Percentiles rank a stretch among this genome's conserved stretches.
phyloP scores from a whole-genome alignment of 2,888 invertebrate genomes.

The Agrochola lota region DNA sequence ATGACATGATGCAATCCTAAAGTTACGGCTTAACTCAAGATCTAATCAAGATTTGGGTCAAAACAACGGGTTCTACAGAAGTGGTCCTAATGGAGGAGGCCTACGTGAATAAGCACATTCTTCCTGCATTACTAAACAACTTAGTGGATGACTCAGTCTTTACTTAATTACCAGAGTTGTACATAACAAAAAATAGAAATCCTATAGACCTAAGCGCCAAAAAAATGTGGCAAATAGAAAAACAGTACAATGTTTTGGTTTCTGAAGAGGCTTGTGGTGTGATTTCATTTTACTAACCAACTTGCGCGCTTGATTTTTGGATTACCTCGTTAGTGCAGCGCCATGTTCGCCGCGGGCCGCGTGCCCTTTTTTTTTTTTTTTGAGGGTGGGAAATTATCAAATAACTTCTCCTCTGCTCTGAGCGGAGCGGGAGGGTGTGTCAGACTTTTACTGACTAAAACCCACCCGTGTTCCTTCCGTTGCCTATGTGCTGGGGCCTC shows the following conservation, averaged over 20 bases:
- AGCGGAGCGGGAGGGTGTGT: too few species aligned
- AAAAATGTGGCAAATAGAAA: background rate
- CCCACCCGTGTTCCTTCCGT: too few species aligned
- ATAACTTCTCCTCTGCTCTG: too few species aligned
- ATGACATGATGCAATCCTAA: background rate
- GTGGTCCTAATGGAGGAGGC: constrained; percentile 20
- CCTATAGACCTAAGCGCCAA: background rate
- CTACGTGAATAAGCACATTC: constrained; percentile 46
- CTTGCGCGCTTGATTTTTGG: background rate
- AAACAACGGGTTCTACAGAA: constrained; percentile 15
- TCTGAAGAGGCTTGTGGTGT: background rate
- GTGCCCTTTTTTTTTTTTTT: too few species aligned
- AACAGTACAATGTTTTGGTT: background rate
- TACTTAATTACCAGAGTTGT: constrained; percentile 35
- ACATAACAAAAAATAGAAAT: constrained; percentile 3
- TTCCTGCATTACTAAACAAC: constrained; percentile 31
- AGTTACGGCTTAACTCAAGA: constrained; percentile 7
- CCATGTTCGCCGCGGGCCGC: too few species aligned
- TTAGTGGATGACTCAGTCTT: constrained; percentile 27
- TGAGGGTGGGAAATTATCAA: too few species aligned
- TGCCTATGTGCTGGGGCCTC: too few species aligned
- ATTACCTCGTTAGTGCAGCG: too few species aligned
- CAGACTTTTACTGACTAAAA: too few species aligned
- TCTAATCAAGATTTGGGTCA: constrained; percentile 34
- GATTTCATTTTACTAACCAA: background rate